phyloP scores from a whole-genome alignment of 53 echinoderm and acorn worm genomes.

The Mesocentrotus franciscanus region DNA sequence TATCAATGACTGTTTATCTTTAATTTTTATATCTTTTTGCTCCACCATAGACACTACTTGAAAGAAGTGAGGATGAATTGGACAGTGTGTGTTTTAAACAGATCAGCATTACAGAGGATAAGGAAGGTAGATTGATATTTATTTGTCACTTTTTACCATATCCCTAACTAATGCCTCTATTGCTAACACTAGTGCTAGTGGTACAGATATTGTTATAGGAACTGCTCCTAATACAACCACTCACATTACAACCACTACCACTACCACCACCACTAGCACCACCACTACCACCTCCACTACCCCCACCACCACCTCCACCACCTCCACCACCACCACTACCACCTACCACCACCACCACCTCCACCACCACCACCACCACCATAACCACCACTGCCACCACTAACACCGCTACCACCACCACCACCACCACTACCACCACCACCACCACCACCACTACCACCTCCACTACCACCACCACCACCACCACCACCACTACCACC shows the following conservation, averaged over 20 bases:
- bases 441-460: not conserved
- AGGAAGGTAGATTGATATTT: not conserved
- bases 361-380: no score
- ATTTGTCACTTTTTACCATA: no score
- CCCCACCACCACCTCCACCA: not conserved
- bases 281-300: not conserved
- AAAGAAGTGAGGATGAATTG: not conserved
- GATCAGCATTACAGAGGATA: slow-evolving; percentile 35
- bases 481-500: not conserved
- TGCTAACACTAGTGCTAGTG: no score
- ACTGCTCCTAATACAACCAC: no score
- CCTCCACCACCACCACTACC: no score
- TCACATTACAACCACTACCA: not conserved
- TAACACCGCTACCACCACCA: no score
- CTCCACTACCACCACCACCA: not conserved
- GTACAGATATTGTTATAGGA: no score
- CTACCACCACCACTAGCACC: no score
- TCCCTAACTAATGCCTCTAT: no score
- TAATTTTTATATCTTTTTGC: not conserved
- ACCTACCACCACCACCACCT: no score
- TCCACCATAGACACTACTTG: not conserved
- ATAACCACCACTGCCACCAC: no score
- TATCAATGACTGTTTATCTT: not conserved
- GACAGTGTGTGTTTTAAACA: slow-evolving; percentile 6
- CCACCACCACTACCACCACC: no score